Evolutionary conservation across 92 coral and sea anemone species (phyloP).

Genomic region (Virgularia gustaviana): DNA sequence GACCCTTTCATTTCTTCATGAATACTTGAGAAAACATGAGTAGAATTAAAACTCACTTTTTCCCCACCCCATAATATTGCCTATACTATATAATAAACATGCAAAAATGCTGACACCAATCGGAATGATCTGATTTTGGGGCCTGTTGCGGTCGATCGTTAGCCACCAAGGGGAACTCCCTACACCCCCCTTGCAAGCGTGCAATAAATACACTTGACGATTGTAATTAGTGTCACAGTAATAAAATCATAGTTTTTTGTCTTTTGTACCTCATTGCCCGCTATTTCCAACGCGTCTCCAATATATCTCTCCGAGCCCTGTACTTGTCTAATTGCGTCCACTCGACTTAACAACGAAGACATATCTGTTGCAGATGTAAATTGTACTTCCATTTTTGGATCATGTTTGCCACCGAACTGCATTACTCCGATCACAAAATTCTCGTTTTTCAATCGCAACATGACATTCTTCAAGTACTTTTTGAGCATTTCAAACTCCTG

Average conservation of each 20-base stretch:
- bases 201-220: too few species aligned
- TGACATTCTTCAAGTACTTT: neutral
- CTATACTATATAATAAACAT: too few species aligned
- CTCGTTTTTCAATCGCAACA: constrained; percentile 7
- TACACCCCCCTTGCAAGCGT: too few species aligned
- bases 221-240: neutral
- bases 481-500: constrained; percentile 5
- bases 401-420: constrained; percentile 11
- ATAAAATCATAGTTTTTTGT: too few species aligned
- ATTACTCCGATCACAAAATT: constrained; percentile 16
- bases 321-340: constrained; percentile 2
- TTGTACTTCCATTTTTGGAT: constrained; percentile 19
- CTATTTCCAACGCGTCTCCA: constrained; percentile 9
- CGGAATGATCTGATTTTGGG: too few species aligned
- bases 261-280: constrained; percentile 20
- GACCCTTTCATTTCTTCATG: too few species aligned
- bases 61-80: too few species aligned
- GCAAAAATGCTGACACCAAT: too few species aligned
- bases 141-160: too few species aligned
- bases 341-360: neutral
- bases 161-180: too few species aligned
- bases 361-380: neutral
- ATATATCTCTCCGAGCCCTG: neutral
- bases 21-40: too few species aligned
- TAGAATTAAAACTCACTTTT: too few species aligned